Evolutionary conservation across 2,888 invertebrate species (phyloP), one percentile per base, ranked within the genome.

Genomic region (Drosophila tripunctata): DNA sequence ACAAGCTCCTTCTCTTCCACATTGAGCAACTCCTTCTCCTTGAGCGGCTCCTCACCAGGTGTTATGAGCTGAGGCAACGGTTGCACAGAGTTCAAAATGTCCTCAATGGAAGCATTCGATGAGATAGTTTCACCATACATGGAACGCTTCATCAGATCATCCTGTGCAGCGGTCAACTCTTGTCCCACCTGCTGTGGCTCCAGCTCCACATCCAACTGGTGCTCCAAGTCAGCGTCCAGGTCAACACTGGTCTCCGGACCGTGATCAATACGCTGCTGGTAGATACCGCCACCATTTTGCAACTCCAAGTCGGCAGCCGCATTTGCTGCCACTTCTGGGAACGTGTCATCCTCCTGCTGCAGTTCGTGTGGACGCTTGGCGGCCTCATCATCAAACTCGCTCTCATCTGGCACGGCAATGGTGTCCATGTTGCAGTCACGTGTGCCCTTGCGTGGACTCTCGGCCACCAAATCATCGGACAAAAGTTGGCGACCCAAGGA

Each of bases 361-460:
- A 90, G 43, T 66, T 91, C 91, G 47, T 90, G 90, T 2, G 92
- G 91, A 24, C 92, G 89, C 58, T 84, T 72, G n/a, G 86, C 85
- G 8, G 90, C 90, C 63, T 91, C 92, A 21, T 75, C 52, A 19
- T 89, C 90, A 40, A 92, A 92, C 58, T 90, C 91, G 27, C 74
- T 75, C 62, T 90, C 89, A 30, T 82, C 85, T 8, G 91, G 91
- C 41, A 91, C 50, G 7, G 88, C 71, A 56, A 91, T 89, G 2
- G 87, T 68, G 45, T 91, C 91, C 90, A 92, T 91, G 51, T 89
- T 78, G 5, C 81, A 78, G 12, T 77, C 75, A 15, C 85, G 90
- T 21, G 41, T 63, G 0, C 94, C 94, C 88, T 95, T 95, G 72
- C 94, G 93, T 0, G 96, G 96, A 10, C 96, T 96, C 87, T 95